These are phyloP conservation scores for Melanostoma scalare DNA, from an alignment of 2,888 invertebrate species.

Conservation along the genomic window DNA sequence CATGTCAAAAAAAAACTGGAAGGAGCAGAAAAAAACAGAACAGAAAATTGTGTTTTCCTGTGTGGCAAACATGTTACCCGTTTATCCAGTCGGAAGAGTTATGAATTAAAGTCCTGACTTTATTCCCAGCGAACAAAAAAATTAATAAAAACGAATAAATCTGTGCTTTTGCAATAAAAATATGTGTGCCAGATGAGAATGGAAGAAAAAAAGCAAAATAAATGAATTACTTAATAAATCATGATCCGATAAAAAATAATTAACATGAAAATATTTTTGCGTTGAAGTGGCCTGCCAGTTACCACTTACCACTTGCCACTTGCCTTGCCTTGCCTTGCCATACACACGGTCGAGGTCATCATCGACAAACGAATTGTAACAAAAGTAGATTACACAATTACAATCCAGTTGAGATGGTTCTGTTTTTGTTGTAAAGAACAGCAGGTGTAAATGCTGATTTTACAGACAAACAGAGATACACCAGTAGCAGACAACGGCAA, in stretches of 20 bases:
- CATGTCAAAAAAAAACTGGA: background rate
- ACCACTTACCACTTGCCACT: too few species aligned
- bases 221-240: constrained; percentile 10
- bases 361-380: constrained; percentile 53
- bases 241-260: background rate
- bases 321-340: too few species aligned
- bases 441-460: constrained; percentile 52
- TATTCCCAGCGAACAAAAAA: constrained; percentile 18
- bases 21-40: background rate
- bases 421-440: constrained; percentile 42
- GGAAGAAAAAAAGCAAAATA: background rate
- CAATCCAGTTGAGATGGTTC: constrained; percentile 21
- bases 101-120: constrained; percentile 63
- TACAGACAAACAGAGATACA: constrained; percentile 32
- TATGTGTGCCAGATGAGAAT: constrained; percentile 5
- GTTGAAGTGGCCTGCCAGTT: background rate
- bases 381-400: constrained; percentile 56
- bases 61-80: constrained; percentile 63
- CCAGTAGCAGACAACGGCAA: background rate
- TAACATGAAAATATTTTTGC: background rate
- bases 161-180: constrained; percentile 48
- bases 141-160: constrained; percentile 17
- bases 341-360: constrained; percentile 16
- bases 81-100: constrained; percentile 65
- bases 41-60: constrained; percentile 64